Percentiles rank a stretch among this genome's conserved stretches.
Conservation (phyloP, 2,888 invertebrate species). For the Caenorhabditis plicata region DNA sequence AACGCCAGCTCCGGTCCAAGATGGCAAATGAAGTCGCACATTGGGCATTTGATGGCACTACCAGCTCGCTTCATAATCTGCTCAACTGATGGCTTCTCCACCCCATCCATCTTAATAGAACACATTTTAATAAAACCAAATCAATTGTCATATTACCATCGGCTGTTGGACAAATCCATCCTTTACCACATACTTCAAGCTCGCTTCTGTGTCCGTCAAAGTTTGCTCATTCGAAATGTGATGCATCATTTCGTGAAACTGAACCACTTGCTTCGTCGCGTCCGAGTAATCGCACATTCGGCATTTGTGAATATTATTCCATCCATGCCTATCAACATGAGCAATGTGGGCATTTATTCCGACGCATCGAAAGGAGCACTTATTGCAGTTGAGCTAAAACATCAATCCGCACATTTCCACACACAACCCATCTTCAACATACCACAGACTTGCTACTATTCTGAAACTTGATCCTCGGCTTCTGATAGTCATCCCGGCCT, state of each 20-base stretch:
- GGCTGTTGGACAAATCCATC: slow-evolving; percentile 10
- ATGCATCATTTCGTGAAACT: slow-evolving; percentile 51
- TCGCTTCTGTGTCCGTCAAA: slow-evolving; percentile 4
- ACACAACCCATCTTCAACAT: slow-evolving; percentile 3
- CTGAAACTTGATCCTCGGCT: slow-evolving; percentile 11
- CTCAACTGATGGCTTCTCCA: slow-evolving; percentile 4
- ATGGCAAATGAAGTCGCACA: slow-evolving; percentile 20
- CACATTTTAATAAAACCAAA: neutral
- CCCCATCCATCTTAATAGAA: slow-evolving; percentile 3
- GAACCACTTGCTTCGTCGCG: slow-evolving; percentile 39
- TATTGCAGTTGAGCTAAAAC: too few relatives aligned
- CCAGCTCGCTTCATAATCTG: slow-evolving; percentile 3
- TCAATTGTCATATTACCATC: slow-evolving; percentile 2
- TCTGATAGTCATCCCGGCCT: slow-evolving; percentile 29
- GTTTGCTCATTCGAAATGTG: slow-evolving; percentile 28
- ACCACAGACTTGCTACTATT: too few relatives aligned
- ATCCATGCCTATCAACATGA: slow-evolving; percentile 48
- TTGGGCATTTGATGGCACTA: slow-evolving; percentile 6
- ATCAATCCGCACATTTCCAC: slow-evolving; percentile 15
- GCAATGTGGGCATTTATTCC: slow-evolving; percentile 31
- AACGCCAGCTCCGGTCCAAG: slow-evolving; percentile 11
- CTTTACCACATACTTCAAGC: slow-evolving; percentile 2
- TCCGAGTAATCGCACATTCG: slow-evolving; percentile 46
- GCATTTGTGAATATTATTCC: slow-evolving; percentile 26
- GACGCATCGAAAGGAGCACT: slow-evolving; percentile 48